phyloP scores from a whole-genome alignment of 2,113 vertebrate species.

The Corythornis cristatus region DNA sequence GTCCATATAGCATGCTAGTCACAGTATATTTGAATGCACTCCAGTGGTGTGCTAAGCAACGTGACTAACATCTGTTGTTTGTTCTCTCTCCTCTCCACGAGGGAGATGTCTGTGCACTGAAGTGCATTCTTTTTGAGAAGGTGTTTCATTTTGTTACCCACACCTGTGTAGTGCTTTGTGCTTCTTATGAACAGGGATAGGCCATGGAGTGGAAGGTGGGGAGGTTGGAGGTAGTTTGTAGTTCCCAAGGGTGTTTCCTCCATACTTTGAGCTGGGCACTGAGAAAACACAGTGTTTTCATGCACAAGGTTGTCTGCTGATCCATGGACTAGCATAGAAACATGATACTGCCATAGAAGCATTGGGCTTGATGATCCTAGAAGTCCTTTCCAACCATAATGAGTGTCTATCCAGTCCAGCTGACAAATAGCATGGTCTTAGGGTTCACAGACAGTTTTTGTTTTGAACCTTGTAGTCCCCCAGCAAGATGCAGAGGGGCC shows the following conservation, averaged over 20 bases:
- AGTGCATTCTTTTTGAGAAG: constrained; percentile 7
- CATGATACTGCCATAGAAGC: neutral
- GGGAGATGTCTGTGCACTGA: neutral
- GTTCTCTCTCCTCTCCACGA: neutral
- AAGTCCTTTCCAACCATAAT: no score
- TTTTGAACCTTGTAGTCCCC: neutral
- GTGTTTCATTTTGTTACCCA: neutral
- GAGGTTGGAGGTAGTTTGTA: neutral
- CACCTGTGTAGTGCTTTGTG: neutral
- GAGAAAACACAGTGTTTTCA: neutral
- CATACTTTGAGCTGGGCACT: neutral
- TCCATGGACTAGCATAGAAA: neutral
- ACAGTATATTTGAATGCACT: constrained; percentile 31
- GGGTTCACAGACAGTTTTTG: neutral
- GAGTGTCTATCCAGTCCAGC: neutral
- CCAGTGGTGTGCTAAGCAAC: constrained; percentile 34
- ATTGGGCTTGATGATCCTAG: no score
- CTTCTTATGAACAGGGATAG: neutral
- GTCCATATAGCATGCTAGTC: constrained; percentile 21
- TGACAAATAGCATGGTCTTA: neutral
- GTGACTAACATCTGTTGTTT: constrained; percentile 61
- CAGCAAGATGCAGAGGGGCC: neutral
- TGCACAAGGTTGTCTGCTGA: neutral
- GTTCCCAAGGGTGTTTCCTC: neutral
- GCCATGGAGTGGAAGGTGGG: neutral